A percentile compares a stretch with the other conserved stretches of the same genome.
Evolutionary conservation across 2,113 vertebrate genomes (phyloP).

Genomic region (Brevimyrus niger): DNA sequence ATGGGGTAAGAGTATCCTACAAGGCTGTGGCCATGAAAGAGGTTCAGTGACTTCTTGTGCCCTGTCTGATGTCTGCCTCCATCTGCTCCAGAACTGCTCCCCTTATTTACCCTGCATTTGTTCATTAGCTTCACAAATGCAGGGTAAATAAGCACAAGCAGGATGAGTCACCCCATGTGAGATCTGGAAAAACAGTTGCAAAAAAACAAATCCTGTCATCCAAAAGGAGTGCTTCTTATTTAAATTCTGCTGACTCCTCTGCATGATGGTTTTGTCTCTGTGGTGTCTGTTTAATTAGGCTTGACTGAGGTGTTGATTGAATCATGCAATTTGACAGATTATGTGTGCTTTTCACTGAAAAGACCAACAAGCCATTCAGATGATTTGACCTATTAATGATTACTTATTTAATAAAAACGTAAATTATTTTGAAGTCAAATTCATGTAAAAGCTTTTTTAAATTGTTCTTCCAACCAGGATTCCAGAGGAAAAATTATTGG

Average conservation of each 20-base stretch:
- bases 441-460: background rate
- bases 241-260: background rate
- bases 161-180: background rate
- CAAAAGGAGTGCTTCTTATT: background rate
- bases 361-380: background rate
- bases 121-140: background rate
- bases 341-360: background rate
- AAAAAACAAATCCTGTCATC: background rate
- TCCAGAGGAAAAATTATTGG: conserved; percentile 47
- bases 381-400: background rate
- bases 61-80: background rate
- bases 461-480: conserved; percentile 21
- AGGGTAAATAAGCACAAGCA: too few species aligned
- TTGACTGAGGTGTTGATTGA: background rate
- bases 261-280: background rate
- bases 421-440: background rate
- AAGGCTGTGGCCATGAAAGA: background rate
- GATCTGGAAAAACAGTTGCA: background rate
- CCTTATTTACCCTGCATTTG: background rate
- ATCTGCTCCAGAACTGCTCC: background rate
- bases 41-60: background rate
- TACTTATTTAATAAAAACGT: background rate
- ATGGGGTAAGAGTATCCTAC: background rate
- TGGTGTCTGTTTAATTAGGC: background rate
- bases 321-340: background rate